Base-by-base conservation (phyloP, 2,888 invertebrate species). In the Kryphioiulus occultus region DNA sequence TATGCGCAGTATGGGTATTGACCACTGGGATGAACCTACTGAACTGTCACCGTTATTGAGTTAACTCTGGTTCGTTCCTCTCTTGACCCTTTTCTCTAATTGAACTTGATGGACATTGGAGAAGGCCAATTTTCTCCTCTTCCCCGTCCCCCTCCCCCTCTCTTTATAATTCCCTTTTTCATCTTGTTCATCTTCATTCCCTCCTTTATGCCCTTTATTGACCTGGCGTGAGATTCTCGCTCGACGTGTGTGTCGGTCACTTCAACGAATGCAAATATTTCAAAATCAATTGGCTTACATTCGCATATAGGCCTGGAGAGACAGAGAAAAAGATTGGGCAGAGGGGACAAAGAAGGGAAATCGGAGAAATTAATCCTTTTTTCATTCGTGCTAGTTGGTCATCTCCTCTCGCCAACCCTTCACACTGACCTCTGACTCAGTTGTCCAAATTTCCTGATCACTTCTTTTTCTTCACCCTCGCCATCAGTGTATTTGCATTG, bases 171-270 rank as follows among this genome's bases (percentile, higher is more conserved):
- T 78, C 30, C 78, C 78, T 78, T 78, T 78, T 78, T 78, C 78
- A 78, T 78, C 78, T 78, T 78, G 78, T 78, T 78, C 78, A 78
- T 78, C 78, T 78, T 78, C 78, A 78, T 78, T 78, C 78, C 78
- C 78, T 78, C 78, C 78, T 78, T 78, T 78, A 78, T 78, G 78
- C 26, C 78, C 78, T 30, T 78, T 78, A 78, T 78, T 78, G 78
- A 78, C 78, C 78, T 78, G 26, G 78, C 78, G 78, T 78, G 78
- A 78, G 78, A 78, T 78, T 78, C 30, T 30, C 78, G 78, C 78
- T 78, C 78, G 26, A 78, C 78, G 78, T 78, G 78, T 78, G 26
- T 30, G 30, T 15, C 22, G 78, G 78, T 78, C 78, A 78, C 78
- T 78, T 78, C 78, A 78, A 78, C 78, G 22, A 78, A 78, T 78